These are phyloP conservation scores for Plutomurus gul DNA, from an alignment of 1,140 invertebrate genomes.

Conservation along the genomic window DNA sequence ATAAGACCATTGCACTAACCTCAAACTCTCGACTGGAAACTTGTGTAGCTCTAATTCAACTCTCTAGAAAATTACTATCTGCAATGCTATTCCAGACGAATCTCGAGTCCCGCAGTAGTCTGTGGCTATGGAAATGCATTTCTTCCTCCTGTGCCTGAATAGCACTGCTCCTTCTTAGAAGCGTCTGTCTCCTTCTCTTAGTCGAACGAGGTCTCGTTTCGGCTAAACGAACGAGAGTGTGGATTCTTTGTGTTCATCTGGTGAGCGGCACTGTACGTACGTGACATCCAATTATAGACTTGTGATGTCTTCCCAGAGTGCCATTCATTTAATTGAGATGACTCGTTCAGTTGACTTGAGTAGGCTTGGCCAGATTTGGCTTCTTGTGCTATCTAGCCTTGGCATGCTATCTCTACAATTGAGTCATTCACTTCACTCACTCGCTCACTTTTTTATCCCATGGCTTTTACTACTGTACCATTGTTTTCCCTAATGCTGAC, in stretches of 20 bases:
- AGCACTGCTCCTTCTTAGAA: no score
- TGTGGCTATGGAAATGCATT: neutral
- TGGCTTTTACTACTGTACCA: neutral
- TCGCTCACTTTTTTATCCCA: neutral
- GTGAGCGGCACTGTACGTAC: slow-evolving; percentile 10
- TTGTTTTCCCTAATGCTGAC: slow-evolving; percentile 23
- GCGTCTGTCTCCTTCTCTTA: neutral
- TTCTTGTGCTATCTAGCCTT: neutral
- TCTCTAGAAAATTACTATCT: neutral
- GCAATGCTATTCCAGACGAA: neutral
- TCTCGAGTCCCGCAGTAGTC: neutral
- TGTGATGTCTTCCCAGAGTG: slow-evolving; percentile 9
- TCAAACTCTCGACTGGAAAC: no score
- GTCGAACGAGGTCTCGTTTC: neutral
- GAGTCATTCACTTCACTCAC: slow-evolving; percentile 2
- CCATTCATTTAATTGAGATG: slow-evolving; percentile 26
- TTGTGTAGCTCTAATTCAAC: no score
- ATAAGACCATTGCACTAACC: neutral
- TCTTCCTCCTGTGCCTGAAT: no score
- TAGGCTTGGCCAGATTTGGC: neutral
- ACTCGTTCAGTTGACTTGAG: neutral
- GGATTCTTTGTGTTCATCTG: neutral
- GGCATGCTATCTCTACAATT: neutral
- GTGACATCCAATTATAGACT: slow-evolving; percentile 23
- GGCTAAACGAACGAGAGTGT: neutral